Evolutionary conservation across 2,888 invertebrate genomes (phyloP).

Genomic region (Bellardia pandia): DNA sequence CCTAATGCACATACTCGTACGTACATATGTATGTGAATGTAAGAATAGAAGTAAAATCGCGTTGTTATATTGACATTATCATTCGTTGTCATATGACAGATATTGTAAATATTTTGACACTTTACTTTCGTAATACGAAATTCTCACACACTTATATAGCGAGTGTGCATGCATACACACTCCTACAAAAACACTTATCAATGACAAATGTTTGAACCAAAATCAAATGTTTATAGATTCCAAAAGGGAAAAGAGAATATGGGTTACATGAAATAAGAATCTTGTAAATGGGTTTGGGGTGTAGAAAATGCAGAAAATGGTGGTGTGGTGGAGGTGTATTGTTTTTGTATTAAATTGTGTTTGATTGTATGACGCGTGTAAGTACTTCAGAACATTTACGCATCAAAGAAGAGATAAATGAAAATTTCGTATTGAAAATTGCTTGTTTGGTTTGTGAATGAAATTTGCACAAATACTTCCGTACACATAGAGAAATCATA

Average conservation of each 20-base stretch:
- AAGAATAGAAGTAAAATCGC: constrained; percentile 30
- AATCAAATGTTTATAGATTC: constrained; percentile 45
- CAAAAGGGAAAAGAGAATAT: neutral
- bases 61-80: constrained; percentile 54
- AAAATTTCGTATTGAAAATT: constrained; percentile 51
- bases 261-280: neutral
- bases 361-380: constrained; percentile 74
- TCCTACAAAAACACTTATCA: neutral
- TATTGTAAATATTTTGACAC: constrained; percentile 80
- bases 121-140: constrained; percentile 76
- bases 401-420: constrained; percentile 63
- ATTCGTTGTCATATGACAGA: constrained; percentile 47
- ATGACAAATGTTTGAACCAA: neutral
- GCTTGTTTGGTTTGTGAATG: constrained; percentile 5
- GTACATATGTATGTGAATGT: neutral
- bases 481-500: constrained; percentile 4
- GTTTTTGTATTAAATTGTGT: constrained; percentile 60
- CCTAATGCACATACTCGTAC: no score
- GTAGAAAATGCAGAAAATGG: neutral
- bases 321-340: constrained; percentile 26
- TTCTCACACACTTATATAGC: constrained; percentile 15
- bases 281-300: neutral
- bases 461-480: constrained; percentile 7
- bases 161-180: neutral
- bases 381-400: constrained; percentile 70